Evolutionary conservation across 1,140 invertebrate genomes (phyloP).

Genomic region (Drosophila ercepeae): DNA sequence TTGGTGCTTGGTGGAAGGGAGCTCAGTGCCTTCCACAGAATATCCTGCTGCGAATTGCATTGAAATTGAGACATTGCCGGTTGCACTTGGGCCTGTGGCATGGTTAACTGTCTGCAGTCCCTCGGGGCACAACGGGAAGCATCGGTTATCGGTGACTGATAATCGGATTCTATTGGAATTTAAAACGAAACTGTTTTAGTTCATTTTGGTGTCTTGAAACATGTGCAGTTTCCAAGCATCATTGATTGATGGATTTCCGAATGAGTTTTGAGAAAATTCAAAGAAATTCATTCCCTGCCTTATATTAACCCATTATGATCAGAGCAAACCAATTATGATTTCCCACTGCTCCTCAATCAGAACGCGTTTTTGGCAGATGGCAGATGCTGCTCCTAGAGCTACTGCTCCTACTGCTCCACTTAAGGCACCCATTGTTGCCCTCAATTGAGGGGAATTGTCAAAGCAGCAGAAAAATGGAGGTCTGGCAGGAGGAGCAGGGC

Average conservation of each 20-base stretch:
- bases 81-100: slow-evolving; percentile 43
- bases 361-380: slow-evolving; percentile 33
- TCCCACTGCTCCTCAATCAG: slow-evolving; percentile 7
- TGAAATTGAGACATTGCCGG: slow-evolving; percentile 72
- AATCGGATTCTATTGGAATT: slow-evolving; percentile 10
- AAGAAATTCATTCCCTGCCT: background rate
- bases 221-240: background rate
- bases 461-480: slow-evolving; percentile 17
- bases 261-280: background rate
- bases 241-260: slow-evolving; percentile 21
- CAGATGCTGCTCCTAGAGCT: slow-evolving; percentile 17
- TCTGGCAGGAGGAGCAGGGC: background rate
- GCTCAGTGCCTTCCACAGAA: slow-evolving; percentile 21
- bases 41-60: slow-evolving; percentile 43
- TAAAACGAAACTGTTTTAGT: background rate
- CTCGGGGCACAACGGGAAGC: slow-evolving; percentile 19
- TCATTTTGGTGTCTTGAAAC: slow-evolving; percentile 11
- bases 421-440: slow-evolving; percentile 49
- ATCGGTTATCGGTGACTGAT: slow-evolving; percentile 1
- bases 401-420: slow-evolving; percentile 3
- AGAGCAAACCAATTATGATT: slow-evolving; percentile 33
- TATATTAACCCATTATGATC: slow-evolving; percentile 31
- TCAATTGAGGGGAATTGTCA: slow-evolving; percentile 58
- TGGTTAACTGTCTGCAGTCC: slow-evolving; percentile 1
- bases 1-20: slow-evolving; percentile 37